Evolutionary conservation across 1,140 invertebrate genomes (phyloP).

Genomic region (Solenopsis invicta): DNA sequence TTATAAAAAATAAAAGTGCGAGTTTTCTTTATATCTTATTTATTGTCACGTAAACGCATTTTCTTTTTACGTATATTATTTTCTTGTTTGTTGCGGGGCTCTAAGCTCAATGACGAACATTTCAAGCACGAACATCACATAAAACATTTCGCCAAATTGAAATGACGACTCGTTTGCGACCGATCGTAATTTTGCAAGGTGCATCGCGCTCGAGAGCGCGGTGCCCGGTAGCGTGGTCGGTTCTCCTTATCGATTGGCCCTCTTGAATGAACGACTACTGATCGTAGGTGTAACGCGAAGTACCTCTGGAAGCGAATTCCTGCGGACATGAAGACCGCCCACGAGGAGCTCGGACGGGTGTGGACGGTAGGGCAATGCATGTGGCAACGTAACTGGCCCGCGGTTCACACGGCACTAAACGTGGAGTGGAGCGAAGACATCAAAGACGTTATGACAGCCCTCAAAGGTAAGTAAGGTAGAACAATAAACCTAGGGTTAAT

Average conservation of each 20-base stretch:
- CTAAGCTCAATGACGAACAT: not conserved
- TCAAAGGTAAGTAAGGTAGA: constrained; percentile 89
- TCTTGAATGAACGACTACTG: constrained; percentile 48
- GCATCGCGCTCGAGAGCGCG: not conserved
- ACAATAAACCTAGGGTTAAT: not conserved
- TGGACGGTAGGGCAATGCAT: constrained; percentile 95
- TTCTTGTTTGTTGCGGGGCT: too few species aligned
- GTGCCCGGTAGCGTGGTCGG: not conserved
- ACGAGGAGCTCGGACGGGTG: constrained; percentile 91
- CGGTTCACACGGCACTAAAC: constrained; percentile 91
- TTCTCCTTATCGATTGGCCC: constrained; percentile 32
- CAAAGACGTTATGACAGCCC: constrained; percentile 91
- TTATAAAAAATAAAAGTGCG: not conserved
- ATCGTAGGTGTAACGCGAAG: constrained; percentile 94
- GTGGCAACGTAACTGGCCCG: constrained; percentile 94
- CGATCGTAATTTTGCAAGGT: constrained; percentile 10
- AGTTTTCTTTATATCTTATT: constrained; percentile 6
- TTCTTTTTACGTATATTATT: not conserved
- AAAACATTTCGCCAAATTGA: not conserved
- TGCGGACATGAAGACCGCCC: constrained; percentile 89
- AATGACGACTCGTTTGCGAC: not conserved
- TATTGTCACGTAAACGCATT: not conserved
- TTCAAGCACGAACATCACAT: not conserved
- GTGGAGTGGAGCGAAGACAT: constrained; percentile 92
- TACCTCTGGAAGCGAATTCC: constrained; percentile 97